Conservation (phyloP, 2,888 invertebrate species). For the Lordiphosa fenestrarum region DNA sequence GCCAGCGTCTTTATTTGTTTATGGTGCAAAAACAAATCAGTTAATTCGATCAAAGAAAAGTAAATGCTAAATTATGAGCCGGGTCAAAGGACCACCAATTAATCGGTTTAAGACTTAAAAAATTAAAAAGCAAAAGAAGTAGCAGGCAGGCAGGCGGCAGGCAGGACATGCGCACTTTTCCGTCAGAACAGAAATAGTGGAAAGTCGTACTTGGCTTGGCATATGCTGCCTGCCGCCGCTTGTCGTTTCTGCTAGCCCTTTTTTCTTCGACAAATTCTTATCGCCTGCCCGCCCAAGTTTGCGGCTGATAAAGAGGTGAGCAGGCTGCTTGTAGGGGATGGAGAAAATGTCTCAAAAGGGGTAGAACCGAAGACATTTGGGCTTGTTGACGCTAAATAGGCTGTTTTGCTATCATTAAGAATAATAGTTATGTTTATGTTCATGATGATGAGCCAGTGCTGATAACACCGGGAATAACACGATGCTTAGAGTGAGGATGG, state of each 20-base stretch:
- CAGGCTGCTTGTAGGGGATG: conserved; percentile 7
- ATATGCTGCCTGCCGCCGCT: conserved; percentile 2
- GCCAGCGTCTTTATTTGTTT: conserved; percentile 47
- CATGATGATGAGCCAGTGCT: conserved; percentile 43
- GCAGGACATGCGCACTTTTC: conserved; percentile 60
- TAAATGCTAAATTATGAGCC: conserved; percentile 1
- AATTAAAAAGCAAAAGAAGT: conserved; percentile 30
- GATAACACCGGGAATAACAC: conserved; percentile 35
- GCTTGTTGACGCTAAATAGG: conserved; percentile 59
- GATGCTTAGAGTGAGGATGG: conserved; percentile 22
- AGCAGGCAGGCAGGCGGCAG: conserved; percentile 23
- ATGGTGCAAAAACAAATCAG: conserved; percentile 51
- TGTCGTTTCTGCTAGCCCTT: neutral
- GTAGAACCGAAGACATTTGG: conserved; percentile 14
- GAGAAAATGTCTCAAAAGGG: neutral
- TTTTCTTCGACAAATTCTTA: conserved; percentile 63
- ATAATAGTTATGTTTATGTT: conserved; percentile 68
- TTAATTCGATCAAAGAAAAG: conserved; percentile 51
- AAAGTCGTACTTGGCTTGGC: neutral
- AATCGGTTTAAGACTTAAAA: conserved; percentile 20
- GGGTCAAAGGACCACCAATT: conserved; percentile 26
- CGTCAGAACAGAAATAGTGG: too few species aligned
- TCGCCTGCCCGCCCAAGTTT: conserved; percentile 67
- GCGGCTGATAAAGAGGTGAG: conserved; percentile 8
- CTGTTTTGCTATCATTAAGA: conserved; percentile 63